phyloP scores from a whole-genome alignment of 2,888 invertebrate species.

The Dorcus hopei region DNA sequence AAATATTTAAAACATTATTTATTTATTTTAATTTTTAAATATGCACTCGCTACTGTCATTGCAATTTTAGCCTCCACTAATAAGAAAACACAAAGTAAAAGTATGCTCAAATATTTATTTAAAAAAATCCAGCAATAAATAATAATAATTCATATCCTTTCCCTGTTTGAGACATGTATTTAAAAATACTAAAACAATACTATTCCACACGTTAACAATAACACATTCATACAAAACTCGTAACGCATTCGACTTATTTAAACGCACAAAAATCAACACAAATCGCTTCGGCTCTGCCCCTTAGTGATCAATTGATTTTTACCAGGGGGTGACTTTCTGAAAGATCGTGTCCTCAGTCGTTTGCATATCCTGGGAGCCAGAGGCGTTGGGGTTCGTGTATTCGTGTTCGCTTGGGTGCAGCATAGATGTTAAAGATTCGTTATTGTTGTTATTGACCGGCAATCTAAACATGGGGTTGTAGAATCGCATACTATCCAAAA shows the following conservation, averaged over 20 bases:
- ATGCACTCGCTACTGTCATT: too few species aligned
- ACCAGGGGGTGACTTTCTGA: slow-evolving; percentile 27
- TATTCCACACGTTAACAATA: not conserved
- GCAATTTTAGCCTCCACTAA: too few species aligned
- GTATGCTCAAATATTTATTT: too few species aligned
- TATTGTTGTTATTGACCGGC: slow-evolving; percentile 21
- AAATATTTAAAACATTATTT: too few species aligned
- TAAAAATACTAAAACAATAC: not conserved
- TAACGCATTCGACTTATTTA: not conserved
- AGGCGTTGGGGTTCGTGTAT: slow-evolving; percentile 38
- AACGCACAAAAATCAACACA: not conserved
- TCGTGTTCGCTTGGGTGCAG: slow-evolving; percentile 42
- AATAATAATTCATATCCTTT: too few species aligned
- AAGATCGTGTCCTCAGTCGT: slow-evolving; percentile 24
- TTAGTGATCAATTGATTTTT: slow-evolving; percentile 11
- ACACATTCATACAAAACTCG: not conserved
- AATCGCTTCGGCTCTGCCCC: not conserved
- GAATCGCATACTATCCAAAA: slow-evolving; percentile 39
- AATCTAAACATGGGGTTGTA: slow-evolving; percentile 40
- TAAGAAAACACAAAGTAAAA: too few species aligned
- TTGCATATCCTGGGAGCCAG: slow-evolving; percentile 25
- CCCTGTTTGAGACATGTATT: too few species aligned
- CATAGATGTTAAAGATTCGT: slow-evolving; percentile 16
- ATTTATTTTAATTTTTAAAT: too few species aligned
- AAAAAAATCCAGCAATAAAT: too few species aligned